A percentile compares a stretch with the other conserved stretches of the same genome.
Conservation (phyloP, 1,140 invertebrate genomes). For the Bombus ignitus region DNA sequence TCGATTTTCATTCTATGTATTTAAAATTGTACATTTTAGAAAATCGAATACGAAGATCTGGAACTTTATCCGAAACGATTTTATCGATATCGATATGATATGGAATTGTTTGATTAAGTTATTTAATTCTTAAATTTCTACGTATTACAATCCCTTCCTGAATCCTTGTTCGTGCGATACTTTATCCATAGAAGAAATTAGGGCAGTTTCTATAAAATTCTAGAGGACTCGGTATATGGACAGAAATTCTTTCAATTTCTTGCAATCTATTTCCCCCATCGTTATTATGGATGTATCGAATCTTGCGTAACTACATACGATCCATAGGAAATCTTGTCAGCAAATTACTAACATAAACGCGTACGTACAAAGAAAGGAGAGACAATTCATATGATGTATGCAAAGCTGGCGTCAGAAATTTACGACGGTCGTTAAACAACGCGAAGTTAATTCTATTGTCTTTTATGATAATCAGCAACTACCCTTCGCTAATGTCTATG, state of each 20-base stretch:
- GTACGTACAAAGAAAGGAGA: slow-evolving; percentile 7
- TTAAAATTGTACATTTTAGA: no score
- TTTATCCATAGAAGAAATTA: background rate
- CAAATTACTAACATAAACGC: slow-evolving; percentile 36
- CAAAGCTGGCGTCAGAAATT: slow-evolving; percentile 59
- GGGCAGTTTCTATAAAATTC: no score
- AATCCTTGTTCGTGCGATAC: background rate
- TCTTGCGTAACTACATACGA: background rate
- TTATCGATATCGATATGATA: no score
- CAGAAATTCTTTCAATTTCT: background rate
- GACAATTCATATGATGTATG: slow-evolving; percentile 37
- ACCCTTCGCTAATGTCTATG: slow-evolving; percentile 58
- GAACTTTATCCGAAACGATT: background rate
- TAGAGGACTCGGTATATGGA: background rate
- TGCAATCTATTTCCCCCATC: background rate
- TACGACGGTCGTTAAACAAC: slow-evolving; percentile 58
- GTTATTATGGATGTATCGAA: background rate
- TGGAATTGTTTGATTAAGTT: no score
- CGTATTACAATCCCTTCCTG: background rate
- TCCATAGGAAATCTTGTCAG: background rate
- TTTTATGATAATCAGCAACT: slow-evolving; percentile 70
- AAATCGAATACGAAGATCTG: no score
- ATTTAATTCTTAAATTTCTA: background rate
- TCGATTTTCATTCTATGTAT: no score
- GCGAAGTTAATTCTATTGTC: slow-evolving; percentile 65